Evolutionary conservation across 2,888 invertebrate genomes (phyloP).

Genomic region (Watsonalla cultraria): DNA sequence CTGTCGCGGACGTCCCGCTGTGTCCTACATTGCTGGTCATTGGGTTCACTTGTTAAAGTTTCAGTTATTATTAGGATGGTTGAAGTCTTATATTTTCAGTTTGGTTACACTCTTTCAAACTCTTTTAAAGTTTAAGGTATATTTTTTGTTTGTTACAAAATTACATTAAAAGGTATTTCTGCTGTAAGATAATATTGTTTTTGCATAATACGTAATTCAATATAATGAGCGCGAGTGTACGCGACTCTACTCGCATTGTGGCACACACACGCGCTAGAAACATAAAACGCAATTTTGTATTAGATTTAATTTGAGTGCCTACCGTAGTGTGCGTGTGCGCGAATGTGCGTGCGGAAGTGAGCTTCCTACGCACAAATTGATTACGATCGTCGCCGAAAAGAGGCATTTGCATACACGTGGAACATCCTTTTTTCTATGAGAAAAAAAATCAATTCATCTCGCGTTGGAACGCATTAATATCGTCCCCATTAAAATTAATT

Average conservation of each 20-base stretch:
- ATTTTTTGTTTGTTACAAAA: too few relatives aligned
- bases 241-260: slow-evolving; percentile 64
- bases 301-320: slow-evolving; percentile 74
- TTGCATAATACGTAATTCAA: slow-evolving; percentile 35
- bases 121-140: too few relatives aligned
- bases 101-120: too few relatives aligned
- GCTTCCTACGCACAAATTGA: slow-evolving; percentile 77
- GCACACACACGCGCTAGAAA: slow-evolving; percentile 69
- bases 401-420: slow-evolving; percentile 72
- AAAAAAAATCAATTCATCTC: slow-evolving; percentile 47
- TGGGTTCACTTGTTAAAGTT: too few relatives aligned
- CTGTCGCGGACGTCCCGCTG: too few relatives aligned
- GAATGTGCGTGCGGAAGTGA: slow-evolving; percentile 37
- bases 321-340: slow-evolving; percentile 38
- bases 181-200: background rate
- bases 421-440: slow-evolving; percentile 32
- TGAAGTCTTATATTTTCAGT: too few relatives aligned
- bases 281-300: slow-evolving; percentile 79
- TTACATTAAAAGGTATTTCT: too few relatives aligned
- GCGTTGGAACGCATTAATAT: slow-evolving; percentile 41
- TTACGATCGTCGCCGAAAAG: slow-evolving; percentile 73
- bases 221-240: slow-evolving; percentile 55
- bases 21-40: too few relatives aligned
- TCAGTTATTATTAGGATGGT: too few relatives aligned
- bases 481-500: slow-evolving; percentile 32